phyloP scores from a whole-genome alignment of 1,140 invertebrate species.

The Drosophila sproati region DNA sequence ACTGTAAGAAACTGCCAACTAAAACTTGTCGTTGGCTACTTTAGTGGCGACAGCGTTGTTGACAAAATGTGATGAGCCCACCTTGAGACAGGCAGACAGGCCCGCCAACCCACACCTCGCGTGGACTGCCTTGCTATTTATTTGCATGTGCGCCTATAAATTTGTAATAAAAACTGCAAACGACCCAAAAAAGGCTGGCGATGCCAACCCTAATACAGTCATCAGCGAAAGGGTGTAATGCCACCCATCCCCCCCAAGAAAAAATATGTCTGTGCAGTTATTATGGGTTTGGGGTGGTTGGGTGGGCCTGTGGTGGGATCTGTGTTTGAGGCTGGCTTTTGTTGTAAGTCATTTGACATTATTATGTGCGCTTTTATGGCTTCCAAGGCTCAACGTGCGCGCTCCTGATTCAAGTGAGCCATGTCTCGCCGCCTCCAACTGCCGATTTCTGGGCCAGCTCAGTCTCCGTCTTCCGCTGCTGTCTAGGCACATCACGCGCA shows the following conservation, averaged over 20 bases:
- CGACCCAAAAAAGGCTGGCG: slow-evolving; percentile 66
- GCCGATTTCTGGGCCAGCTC: slow-evolving; percentile 23
- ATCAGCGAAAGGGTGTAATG: slow-evolving; percentile 59
- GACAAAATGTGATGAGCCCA: slow-evolving; percentile 39
- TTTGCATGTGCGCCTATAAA: slow-evolving; percentile 83
- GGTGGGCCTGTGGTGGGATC: background rate
- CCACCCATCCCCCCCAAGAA: slow-evolving; percentile 20
- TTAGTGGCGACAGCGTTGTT: background rate
- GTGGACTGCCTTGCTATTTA: slow-evolving; percentile 64
- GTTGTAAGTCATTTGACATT: slow-evolving; percentile 83
- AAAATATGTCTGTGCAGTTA: slow-evolving; percentile 1
- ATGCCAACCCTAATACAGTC: slow-evolving; percentile 72
- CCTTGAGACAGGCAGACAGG: slow-evolving; percentile 18
- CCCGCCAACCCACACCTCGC: background rate
- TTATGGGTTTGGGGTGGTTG: background rate
- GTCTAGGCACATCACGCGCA: slow-evolving; percentile 67
- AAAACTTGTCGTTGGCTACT: slow-evolving; percentile 38
- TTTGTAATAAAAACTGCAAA: slow-evolving; percentile 83
- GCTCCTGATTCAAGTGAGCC: slow-evolving; percentile 23
- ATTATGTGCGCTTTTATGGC: slow-evolving; percentile 83
- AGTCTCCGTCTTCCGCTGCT: slow-evolving; percentile 20
- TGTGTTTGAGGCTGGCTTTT: slow-evolving; percentile 56
- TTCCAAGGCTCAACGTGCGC: slow-evolving; percentile 68
- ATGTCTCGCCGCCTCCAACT: slow-evolving; percentile 23
- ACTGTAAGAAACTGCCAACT: slow-evolving; percentile 22